phyloP scores from a whole-genome alignment of 37 sponge, comb jelly and placozoan species.

The Aplysina aerophoba region DNA sequence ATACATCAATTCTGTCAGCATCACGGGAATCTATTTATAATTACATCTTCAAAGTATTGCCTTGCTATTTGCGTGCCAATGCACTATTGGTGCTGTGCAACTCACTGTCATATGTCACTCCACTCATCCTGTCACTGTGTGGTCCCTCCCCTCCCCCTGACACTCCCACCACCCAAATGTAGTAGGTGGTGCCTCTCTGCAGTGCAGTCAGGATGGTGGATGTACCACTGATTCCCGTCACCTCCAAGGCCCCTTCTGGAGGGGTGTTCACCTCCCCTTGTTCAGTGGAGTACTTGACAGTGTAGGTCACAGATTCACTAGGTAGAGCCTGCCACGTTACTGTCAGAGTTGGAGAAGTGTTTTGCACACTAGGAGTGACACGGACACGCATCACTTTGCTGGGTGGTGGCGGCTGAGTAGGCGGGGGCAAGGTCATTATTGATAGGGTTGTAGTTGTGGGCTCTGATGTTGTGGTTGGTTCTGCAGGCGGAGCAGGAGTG shows the following conservation, averaged over 20 bases:
- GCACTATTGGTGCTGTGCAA: no score
- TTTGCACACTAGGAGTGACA: not conserved
- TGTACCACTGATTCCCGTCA: constrained; percentile 16
- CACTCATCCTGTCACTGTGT: not conserved
- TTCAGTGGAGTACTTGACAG: not conserved
- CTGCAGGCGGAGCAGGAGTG: no score
- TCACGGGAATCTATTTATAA: no score
- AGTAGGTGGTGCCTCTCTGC: not conserved
- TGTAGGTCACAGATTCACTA: not conserved
- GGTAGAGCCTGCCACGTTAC: not conserved
- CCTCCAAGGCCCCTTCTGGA: not conserved
- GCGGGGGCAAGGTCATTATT: no score
- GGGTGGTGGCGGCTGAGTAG: no score
- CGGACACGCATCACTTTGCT: not conserved
- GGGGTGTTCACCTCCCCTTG: not conserved
- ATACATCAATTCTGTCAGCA: no score
- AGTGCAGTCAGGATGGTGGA: constrained; percentile 6
- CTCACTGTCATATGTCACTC: no score
- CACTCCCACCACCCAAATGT: constrained; percentile 5
- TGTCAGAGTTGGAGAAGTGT: not conserved
- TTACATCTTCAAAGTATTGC: no score
- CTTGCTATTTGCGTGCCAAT: no score
- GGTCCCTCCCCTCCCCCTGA: not conserved
- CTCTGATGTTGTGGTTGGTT: no score
- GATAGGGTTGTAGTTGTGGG: no score